phyloP scores from a whole-genome alignment of 2,113 vertebrate species.

The Lynx canadensis region DNA sequence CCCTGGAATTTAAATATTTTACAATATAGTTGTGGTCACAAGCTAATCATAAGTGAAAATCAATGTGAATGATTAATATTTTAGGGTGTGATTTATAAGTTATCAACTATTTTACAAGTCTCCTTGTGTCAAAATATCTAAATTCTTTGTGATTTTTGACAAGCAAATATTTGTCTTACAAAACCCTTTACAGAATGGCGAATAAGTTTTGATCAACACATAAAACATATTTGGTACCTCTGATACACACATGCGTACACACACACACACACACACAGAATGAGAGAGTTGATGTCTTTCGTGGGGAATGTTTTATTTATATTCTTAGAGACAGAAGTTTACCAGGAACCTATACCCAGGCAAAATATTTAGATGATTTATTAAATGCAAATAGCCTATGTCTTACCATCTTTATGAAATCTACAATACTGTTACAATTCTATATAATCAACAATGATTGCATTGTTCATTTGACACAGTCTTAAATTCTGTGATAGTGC shows the following conservation, averaged over 20 bases:
- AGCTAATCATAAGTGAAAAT: conserved; percentile 1
- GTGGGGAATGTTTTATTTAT: not conserved
- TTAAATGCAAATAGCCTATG: not conserved
- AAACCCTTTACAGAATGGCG: not conserved
- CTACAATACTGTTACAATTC: not conserved
- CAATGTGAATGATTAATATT: not conserved
- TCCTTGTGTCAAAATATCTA: not conserved
- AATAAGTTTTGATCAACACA: not conserved
- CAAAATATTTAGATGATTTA: not conserved
- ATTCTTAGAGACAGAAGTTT: not conserved
- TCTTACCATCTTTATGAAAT: not conserved
- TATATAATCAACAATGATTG: not conserved
- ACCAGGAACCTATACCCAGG: not conserved
- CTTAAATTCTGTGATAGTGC: not conserved
- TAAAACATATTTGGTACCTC: not conserved
- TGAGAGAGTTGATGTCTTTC: not conserved
- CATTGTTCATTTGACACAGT: not conserved
- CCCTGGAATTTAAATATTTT: not conserved
- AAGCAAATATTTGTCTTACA: not conserved
- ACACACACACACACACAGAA: not conserved
- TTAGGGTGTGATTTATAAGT: not conserved
- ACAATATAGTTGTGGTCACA: not conserved
- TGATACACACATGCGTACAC: not conserved
- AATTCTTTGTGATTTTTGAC: not conserved
- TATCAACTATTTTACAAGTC: conserved; percentile 7